These are phyloP conservation scores for Chloropsis hardwickii DNA, from an alignment of 2,113 vertebrate genomes.

Conservation along the genomic window DNA sequence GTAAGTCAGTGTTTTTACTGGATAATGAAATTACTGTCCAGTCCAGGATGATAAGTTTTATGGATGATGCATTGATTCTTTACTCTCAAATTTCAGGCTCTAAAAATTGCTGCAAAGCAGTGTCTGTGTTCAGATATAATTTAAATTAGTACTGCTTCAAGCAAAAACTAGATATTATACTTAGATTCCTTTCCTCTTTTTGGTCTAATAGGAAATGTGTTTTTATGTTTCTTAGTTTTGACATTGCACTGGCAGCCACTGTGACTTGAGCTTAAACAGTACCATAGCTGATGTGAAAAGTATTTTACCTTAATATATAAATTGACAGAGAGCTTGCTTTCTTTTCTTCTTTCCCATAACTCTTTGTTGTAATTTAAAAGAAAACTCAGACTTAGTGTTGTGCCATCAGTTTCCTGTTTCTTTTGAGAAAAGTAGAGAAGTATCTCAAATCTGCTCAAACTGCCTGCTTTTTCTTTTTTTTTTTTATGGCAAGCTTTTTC, in stretches of 20 bases:
- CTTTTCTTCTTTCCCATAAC: neutral
- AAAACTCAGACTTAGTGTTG: neutral
- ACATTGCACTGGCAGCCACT: neutral
- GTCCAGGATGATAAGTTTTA: conserved; percentile 22
- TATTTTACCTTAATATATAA: neutral
- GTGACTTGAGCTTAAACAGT: neutral
- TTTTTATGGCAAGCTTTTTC: neutral
- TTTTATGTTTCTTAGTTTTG: conserved; percentile 9
- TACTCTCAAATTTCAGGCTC: conserved; percentile 18
- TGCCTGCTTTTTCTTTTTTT: neutral
- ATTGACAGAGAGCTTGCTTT: neutral
- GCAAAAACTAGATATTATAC: neutral
- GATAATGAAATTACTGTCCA: conserved; percentile 38
- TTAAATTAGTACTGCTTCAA: conserved; percentile 24
- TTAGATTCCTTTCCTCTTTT: conserved; percentile 13
- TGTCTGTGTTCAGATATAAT: neutral
- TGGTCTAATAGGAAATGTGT: conserved; percentile 4
- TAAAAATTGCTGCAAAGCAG: conserved; percentile 27
- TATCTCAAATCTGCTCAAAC: neutral
- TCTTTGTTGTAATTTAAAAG: neutral
- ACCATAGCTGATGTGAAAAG: neutral
- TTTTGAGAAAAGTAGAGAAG: neutral
- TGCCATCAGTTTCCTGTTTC: neutral
- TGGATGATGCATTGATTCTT: conserved; percentile 14
- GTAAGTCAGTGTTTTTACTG: conserved; percentile 28